phyloP scores from a whole-genome alignment of 2,113 vertebrate species.

The Antennarius striatus region DNA sequence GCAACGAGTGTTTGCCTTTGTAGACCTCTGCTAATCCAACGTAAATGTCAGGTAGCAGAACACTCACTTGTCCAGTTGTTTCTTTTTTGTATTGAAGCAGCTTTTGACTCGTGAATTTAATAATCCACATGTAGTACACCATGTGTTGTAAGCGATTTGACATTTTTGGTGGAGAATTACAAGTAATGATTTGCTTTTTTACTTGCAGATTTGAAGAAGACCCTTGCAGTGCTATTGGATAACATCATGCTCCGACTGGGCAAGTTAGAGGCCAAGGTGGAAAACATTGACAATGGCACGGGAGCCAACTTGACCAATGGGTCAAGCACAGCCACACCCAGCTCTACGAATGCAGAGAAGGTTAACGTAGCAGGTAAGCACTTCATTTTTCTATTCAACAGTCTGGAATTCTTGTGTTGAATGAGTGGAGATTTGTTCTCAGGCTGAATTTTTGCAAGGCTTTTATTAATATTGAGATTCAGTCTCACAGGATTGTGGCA shows the following conservation, averaged over 20 bases:
- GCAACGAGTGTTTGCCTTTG: no score
- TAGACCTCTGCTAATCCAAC: no score
- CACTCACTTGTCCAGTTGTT: no score
- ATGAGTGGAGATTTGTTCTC: background rate
- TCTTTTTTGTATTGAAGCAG: no score
- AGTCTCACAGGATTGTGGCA: no score
- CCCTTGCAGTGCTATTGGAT: slow-evolving; percentile 94
- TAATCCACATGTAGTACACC: background rate
- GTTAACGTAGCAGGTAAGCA: slow-evolving; percentile 92
- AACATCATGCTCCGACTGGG: slow-evolving; percentile 96
- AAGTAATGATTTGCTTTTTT: background rate
- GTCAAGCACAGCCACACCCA: slow-evolving; percentile 84
- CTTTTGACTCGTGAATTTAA: no score
- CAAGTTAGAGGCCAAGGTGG: slow-evolving; percentile 95
- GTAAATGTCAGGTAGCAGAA: no score
- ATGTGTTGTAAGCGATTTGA: background rate
- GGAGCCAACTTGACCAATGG: slow-evolving; percentile 90
- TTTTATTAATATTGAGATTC: no score
- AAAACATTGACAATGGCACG: slow-evolving; percentile 93
- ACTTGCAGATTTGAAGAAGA: slow-evolving; percentile 94
- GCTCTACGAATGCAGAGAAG: slow-evolving; percentile 85
- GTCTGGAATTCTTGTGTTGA: background rate
- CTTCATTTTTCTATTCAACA: background rate
- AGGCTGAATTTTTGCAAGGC: background rate
- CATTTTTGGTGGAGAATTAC: background rate